Evolutionary conservation across 2,888 invertebrate species (phyloP).

Genomic region (Heteromyza rotundicornis): DNA sequence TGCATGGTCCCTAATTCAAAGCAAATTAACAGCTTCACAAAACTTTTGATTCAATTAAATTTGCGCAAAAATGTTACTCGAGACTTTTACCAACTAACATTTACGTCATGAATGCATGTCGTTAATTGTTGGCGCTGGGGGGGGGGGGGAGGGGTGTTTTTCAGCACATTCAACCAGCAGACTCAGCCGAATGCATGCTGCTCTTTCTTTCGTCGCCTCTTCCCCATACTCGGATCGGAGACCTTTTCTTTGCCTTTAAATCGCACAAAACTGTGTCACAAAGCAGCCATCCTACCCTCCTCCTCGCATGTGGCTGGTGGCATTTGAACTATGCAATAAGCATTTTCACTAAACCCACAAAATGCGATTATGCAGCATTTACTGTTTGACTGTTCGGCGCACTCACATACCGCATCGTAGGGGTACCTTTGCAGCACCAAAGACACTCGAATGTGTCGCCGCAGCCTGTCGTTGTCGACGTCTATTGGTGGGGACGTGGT

Average conservation of each 20-base stretch:
- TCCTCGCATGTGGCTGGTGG: neutral
- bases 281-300: neutral
- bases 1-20: too few species aligned
- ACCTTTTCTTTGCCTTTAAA: too few species aligned
- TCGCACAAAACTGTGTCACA: too few species aligned
- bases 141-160: neutral
- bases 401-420: too few species aligned
- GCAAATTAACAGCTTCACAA: slow-evolving; percentile 2
- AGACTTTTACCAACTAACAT: neutral
- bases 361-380: slow-evolving; percentile 4
- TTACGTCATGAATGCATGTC: neutral
- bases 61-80: neutral
- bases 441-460: neutral
- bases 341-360: neutral
- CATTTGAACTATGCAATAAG: neutral
- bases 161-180: neutral
- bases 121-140: neutral
- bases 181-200: neutral
- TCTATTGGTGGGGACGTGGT: neutral
- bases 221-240: too few species aligned
- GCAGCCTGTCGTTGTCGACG: neutral
- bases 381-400: neutral
- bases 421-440: too few species aligned
- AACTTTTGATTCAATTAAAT: slow-evolving; percentile 2
- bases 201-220: neutral